These are phyloP conservation scores for Palythoa grandis DNA, from an alignment of 92 coral and sea anemone species.

Conservation along the genomic window DNA sequence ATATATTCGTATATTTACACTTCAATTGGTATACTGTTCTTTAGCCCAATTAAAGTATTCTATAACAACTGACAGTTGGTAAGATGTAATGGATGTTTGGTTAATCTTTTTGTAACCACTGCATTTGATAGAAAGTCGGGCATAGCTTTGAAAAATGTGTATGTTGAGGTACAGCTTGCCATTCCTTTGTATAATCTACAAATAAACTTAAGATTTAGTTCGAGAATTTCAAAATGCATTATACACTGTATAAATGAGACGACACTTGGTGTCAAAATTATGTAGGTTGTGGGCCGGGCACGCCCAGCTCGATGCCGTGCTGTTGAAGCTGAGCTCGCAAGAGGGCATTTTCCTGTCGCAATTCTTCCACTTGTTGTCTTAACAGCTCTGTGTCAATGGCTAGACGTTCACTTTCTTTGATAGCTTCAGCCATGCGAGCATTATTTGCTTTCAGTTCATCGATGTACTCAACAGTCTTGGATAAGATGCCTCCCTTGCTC, in stretches of 20 bases:
- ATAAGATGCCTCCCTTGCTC: slow-evolving; percentile 99
- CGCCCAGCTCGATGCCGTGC: slow-evolving; percentile 89
- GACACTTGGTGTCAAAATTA: not conserved
- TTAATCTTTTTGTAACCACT: too few relatives aligned
- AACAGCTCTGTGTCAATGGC: slow-evolving; percentile 81
- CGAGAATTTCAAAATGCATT: not conserved
- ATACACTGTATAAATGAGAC: not conserved
- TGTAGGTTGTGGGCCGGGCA: slow-evolving; percentile 37
- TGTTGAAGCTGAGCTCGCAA: slow-evolving; percentile 92
- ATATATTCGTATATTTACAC: too few relatives aligned
- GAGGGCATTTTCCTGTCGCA: slow-evolving; percentile 89
- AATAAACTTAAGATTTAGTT: not conserved
- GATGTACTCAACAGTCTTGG: slow-evolving; percentile 96
- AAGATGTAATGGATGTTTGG: too few relatives aligned
- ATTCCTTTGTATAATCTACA: not conserved
- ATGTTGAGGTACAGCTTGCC: too few relatives aligned
- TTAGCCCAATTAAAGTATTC: too few relatives aligned
- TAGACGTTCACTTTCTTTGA: slow-evolving; percentile 91
- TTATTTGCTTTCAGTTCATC: slow-evolving; percentile 84
- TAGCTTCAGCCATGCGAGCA: slow-evolving; percentile 87
- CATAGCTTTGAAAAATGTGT: too few relatives aligned
- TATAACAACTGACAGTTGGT: too few relatives aligned
- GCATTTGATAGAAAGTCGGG: too few relatives aligned
- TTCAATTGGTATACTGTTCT: too few relatives aligned
- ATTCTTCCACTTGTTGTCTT: slow-evolving; percentile 95